Evolutionary conservation across 2,888 invertebrate genomes (phyloP).

Genomic region (Orchesellides sinensis): DNA sequence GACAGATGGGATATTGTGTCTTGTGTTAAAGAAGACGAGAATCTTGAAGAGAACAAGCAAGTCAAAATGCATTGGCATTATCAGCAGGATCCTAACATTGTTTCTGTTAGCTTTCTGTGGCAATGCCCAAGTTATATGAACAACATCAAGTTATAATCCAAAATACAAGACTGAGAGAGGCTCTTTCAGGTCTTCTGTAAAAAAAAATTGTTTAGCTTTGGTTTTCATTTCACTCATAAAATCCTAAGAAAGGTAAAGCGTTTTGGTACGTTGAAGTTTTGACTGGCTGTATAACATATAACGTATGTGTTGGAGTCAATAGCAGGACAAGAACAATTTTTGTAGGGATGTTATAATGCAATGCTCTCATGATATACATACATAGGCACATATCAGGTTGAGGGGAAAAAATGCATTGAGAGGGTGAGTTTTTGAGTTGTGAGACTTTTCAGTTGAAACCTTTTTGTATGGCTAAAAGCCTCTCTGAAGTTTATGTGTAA

Average conservation of each 20-base stretch:
- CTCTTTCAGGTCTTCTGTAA: slow-evolving; percentile 36
- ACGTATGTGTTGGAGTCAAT: not conserved
- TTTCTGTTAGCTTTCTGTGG: not conserved
- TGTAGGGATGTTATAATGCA: slow-evolving; percentile 2
- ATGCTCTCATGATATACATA: slow-evolving; percentile 8
- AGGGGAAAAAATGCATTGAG: slow-evolving; percentile 52
- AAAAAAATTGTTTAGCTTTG: slow-evolving; percentile 36
- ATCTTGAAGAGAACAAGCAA: slow-evolving; percentile 56
- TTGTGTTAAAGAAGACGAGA: slow-evolving; percentile 60
- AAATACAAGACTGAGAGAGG: slow-evolving; percentile 42
- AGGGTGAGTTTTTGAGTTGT: slow-evolving; percentile 63
- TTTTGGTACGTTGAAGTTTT: slow-evolving; percentile 12
- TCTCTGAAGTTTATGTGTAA: slow-evolving; percentile 40
- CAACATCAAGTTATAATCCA: too few species aligned
- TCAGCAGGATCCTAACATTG: slow-evolving; percentile 41
- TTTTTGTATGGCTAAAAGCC: slow-evolving; percentile 52
- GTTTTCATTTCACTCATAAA: slow-evolving; percentile 46
- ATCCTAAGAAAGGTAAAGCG: slow-evolving; percentile 37
- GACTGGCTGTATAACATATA: slow-evolving; percentile 12
- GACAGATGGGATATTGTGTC: slow-evolving; percentile 62
- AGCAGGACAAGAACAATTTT: not conserved
- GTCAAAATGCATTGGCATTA: slow-evolving; percentile 64
- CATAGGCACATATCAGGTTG: slow-evolving; percentile 5
- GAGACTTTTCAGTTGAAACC: slow-evolving; percentile 61
- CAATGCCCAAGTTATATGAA: not conserved